Conservation (phyloP, 2,797 vertebrate species). For the Xyrichtys novacula region DNA sequence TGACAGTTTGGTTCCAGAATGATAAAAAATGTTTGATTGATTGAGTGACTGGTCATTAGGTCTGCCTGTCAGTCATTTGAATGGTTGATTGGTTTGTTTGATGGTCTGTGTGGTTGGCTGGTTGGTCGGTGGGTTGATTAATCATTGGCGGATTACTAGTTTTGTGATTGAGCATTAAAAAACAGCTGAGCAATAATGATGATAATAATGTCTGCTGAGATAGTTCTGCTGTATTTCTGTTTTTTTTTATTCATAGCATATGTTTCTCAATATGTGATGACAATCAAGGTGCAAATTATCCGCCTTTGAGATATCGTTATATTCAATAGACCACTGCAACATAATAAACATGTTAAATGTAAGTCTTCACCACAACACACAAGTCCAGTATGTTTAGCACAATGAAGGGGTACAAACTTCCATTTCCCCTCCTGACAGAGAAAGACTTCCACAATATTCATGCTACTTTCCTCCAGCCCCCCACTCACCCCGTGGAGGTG, state of each 20-base stretch:
- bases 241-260: neutral
- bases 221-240: neutral
- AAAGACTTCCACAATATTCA: slow-evolving; percentile 43
- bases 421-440: slow-evolving; percentile 54
- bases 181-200: neutral
- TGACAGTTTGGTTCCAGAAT: too few species aligned
- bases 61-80: too few species aligned
- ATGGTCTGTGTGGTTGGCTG: too few species aligned
- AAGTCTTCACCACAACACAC: neutral
- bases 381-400: slow-evolving; percentile 1
- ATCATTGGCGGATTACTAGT: too few species aligned
- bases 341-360: slow-evolving; percentile 2
- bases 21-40: too few species aligned
- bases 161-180: too few species aligned
- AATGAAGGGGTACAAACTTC: slow-evolving; percentile 25
- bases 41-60: too few species aligned
- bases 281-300: neutral
- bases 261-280: neutral
- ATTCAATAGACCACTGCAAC: slow-evolving; percentile 8
- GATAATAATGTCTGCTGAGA: neutral
- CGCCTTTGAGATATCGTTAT: too few species aligned
- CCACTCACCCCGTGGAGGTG: slow-evolving; percentile 36
- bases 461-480: slow-evolving; percentile 31
- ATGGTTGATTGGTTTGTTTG: too few species aligned
- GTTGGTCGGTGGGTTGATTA: too few species aligned